Base-by-base conservation (phyloP, 2,888 invertebrate genomes). In the Tachina lurida region DNA sequence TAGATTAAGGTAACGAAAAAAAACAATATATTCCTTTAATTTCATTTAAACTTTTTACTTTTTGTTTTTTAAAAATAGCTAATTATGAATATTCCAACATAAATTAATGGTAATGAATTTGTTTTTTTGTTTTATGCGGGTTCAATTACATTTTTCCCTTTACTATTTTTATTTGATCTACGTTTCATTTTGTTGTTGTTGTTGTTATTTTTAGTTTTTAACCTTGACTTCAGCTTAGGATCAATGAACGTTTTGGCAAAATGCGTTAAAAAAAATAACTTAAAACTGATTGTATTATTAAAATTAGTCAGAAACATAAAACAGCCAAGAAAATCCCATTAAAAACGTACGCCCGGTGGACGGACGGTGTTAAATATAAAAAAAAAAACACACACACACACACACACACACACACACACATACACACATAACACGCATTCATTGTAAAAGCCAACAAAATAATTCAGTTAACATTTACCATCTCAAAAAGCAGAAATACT, bases 191-290 rank as follows among this genome's bases (percentile, higher is more conserved):
- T 39, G 10, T 31, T 31, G 22, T 22, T 22, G 31, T 31, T 31
- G 2, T 31, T 31, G 5, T 7, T 31, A 45, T 41, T 49, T 52
- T 43, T 39, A 10, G 10, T 17, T 68, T 43, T 90, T 90, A 91
- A 91, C 91, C 91, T 91, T 91, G 91, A 91, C 88, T 89, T 78
- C 70, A 73, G 70, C 74, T 86, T 73, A 86, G 89, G 91, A 91
- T 89, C 91, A 91, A 90, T 88, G 91, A 89, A 90, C 91, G 91
- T 91, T 91, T 91, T 91, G 88, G 91, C 90, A 88, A 90, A 89
- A 89, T 88, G 43, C 80, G 88, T 22, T 56, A 17, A 67, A 45
- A n/a, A 58, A 17, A 47, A 76, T 70, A 75, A 81, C 71, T 52
- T 78, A 52, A 73, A 73, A 84, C 81, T 78, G 70, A 79, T 71